phyloP scores from a whole-genome alignment of 2,113 vertebrate species.

The Picathartes gymnocephalus region DNA sequence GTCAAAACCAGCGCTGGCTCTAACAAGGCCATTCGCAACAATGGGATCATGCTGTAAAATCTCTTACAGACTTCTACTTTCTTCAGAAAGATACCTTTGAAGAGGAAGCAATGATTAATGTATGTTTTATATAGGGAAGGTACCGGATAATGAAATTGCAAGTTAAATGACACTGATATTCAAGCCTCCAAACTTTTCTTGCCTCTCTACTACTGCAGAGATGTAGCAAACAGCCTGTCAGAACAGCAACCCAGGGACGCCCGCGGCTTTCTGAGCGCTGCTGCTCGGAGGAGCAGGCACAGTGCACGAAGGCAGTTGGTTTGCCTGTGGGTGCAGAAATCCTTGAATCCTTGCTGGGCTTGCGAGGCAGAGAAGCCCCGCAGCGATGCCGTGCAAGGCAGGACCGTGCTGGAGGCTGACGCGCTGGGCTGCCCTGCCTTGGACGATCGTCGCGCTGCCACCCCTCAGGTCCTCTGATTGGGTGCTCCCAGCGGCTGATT shows the following conservation, averaged over 20 bases:
- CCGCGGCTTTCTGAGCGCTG: not conserved
- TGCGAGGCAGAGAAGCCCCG: not conserved
- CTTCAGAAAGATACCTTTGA: not conserved
- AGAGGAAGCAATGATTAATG: not conserved
- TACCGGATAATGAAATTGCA: not conserved
- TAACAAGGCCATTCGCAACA: not conserved
- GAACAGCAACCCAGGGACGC: not conserved
- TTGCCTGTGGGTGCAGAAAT: not conserved
- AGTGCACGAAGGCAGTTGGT: accelerated
- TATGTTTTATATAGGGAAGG: not conserved
- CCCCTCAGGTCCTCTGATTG: slow-evolving; percentile 73
- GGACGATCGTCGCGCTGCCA: slow-evolving; percentile 66
- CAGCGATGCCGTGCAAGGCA: not conserved
- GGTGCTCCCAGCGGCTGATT: slow-evolving; percentile 67
- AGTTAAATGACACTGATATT: not conserved
- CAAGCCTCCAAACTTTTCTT: not conserved
- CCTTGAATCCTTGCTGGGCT: not conserved
- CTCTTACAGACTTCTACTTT: not conserved
- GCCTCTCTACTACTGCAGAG: not conserved
- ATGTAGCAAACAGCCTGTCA: not conserved
- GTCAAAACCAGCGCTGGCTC: not conserved
- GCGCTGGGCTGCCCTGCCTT: slow-evolving; percentile 6
- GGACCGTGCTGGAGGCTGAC: not conserved
- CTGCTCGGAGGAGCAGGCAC: not conserved
- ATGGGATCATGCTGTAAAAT: not conserved